Evolutionary conservation across 2,113 vertebrate genomes (phyloP).

Genomic region (Poeciliopsis occidentalis): DNA sequence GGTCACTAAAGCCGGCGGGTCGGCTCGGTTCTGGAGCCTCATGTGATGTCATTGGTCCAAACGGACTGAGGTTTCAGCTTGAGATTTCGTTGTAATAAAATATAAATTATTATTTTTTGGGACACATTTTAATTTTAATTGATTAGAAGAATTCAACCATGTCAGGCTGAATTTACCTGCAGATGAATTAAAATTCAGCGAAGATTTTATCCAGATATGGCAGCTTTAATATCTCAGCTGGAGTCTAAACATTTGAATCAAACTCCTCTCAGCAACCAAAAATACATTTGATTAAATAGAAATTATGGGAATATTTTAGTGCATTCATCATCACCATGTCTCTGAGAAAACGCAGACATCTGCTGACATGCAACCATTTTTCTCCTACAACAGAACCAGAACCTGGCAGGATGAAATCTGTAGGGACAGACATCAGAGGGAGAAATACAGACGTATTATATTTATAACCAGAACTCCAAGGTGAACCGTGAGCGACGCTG

Average conservation of each 20-base stretch:
- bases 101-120: too few species aligned
- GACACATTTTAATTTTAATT: too few species aligned
- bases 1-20: not conserved
- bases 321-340: too few species aligned
- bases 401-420: conserved; percentile 7
- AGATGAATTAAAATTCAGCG: not conserved
- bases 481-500: conserved; percentile 14
- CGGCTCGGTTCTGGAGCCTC: not conserved
- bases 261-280: too few species aligned
- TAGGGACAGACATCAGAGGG: not conserved
- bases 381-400: not conserved
- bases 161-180: not conserved
- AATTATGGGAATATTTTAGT: too few species aligned
- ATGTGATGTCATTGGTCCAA: not conserved
- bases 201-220: too few species aligned
- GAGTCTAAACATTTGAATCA: too few species aligned
- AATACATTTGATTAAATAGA: too few species aligned
- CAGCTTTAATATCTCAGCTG: too few species aligned
- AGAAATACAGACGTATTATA: not conserved
- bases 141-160: not conserved
- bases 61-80: too few species aligned
- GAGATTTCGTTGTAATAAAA: too few species aligned
- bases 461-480: conserved; percentile 41
- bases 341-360: not conserved
- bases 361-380: not conserved